Conservation (phyloP, 1,140 invertebrate genomes). For the Pseudomyrmex sp. region DNA sequence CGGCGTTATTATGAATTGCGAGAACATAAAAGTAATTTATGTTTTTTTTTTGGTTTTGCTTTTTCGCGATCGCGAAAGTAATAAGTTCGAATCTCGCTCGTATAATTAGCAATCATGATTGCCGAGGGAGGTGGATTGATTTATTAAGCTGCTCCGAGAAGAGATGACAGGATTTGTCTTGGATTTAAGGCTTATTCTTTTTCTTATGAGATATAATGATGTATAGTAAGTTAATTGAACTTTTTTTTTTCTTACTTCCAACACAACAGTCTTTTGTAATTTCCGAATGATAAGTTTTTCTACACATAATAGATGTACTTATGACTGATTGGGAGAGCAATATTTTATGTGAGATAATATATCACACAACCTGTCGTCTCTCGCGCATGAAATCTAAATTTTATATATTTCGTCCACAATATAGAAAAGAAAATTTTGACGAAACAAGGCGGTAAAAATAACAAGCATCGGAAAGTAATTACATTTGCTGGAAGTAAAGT, state of each 20-base stretch:
- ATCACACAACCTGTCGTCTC: too few species aligned
- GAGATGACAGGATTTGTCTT: neutral
- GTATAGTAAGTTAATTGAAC: neutral
- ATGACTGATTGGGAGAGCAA: too few species aligned
- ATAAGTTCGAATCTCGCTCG: slow-evolving; percentile 25
- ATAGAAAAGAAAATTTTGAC: too few species aligned
- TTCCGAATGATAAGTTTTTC: neutral
- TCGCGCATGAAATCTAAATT: too few species aligned
- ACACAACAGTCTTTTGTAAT: neutral
- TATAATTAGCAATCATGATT: slow-evolving; percentile 43
- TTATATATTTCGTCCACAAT: too few species aligned
- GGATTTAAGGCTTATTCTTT: neutral
- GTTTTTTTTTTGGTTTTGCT: slow-evolving; percentile 1
- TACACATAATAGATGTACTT: neutral
- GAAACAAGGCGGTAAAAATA: too few species aligned
- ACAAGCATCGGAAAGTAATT: too few species aligned
- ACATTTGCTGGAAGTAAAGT: too few species aligned
- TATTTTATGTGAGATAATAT: too few species aligned
- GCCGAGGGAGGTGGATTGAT: slow-evolving; percentile 11
- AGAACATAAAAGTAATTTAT: slow-evolving; percentile 36
- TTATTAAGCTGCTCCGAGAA: slow-evolving; percentile 11
- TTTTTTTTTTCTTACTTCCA: neutral
- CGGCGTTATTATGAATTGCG: slow-evolving; percentile 20
- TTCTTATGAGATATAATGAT: neutral
- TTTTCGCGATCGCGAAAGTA: slow-evolving; percentile 4